A percentile compares a stretch with the other conserved stretches of the same genome.
These are phyloP conservation scores for Cremastinae sp. DNA, from an alignment of 2,888 invertebrate genomes.

Conservation along the genomic window DNA sequence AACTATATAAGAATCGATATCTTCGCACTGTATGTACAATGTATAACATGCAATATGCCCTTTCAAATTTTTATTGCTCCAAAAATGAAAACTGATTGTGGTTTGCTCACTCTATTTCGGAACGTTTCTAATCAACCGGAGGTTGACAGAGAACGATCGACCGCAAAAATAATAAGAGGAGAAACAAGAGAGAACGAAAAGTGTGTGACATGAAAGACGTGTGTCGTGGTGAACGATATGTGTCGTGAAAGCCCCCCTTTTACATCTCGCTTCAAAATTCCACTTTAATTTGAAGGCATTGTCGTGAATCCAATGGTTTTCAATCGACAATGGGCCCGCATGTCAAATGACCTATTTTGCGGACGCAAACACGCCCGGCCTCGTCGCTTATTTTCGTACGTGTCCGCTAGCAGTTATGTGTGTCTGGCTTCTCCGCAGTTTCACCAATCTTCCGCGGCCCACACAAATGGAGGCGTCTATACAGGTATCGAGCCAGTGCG, in stretches of 20 bases:
- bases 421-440: conserved; percentile 28
- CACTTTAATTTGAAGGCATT: conserved; percentile 25
- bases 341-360: conserved; percentile 72
- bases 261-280: conserved; percentile 22
- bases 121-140: too few relatives aligned
- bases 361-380: conserved; percentile 50
- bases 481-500: conserved; percentile 20
- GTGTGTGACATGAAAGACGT: conserved; percentile 22
- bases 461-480: conserved; percentile 4
- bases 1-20: too few relatives aligned
- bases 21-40: too few relatives aligned
- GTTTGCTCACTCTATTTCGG: too few relatives aligned
- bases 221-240: too few relatives aligned
- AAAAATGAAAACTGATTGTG: too few relatives aligned
- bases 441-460: conserved; percentile 18
- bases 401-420: neutral
- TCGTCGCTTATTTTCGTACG: conserved; percentile 25
- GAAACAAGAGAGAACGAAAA: conserved; percentile 30
- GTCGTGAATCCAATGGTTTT: conserved; percentile 68
- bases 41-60: neutral
- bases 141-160: too few relatives aligned
- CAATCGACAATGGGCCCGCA: conserved; percentile 74
- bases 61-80: neutral
- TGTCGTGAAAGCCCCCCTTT: neutral
- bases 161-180: too few relatives aligned